Percentiles rank a stretch among this genome's conserved stretches.
phyloP scores from a whole-genome alignment of 2,113 vertebrate genomes.

The Marcusenius ussheri region DNA sequence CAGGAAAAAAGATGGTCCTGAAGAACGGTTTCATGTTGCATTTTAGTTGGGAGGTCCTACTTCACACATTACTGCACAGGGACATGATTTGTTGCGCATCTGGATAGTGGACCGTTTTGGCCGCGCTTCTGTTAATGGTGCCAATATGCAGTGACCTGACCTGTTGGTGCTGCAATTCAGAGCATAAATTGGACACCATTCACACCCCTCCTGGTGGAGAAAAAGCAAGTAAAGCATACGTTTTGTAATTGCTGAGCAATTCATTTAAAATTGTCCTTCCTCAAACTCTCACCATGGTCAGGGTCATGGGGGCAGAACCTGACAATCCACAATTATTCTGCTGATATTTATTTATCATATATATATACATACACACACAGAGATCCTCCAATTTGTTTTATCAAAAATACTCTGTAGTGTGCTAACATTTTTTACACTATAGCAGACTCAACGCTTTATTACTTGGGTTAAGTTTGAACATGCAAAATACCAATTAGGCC shows the following conservation, averaged over 20 bases:
- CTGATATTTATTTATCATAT: not conserved
- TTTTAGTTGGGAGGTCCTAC: not conserved
- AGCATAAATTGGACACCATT: not conserved
- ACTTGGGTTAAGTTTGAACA: not conserved
- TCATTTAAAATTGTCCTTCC: not conserved
- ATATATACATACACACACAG: not conserved
- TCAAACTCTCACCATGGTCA: not conserved
- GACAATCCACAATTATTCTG: not conserved
- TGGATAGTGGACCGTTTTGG: not conserved
- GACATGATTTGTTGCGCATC: not conserved
- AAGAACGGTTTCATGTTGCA: not conserved
- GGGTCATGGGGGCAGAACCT: not conserved
- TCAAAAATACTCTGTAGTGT: not conserved
- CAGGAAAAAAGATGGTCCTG: not conserved
- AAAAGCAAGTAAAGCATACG: not conserved
- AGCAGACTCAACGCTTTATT: not conserved
- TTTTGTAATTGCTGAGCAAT: not conserved
- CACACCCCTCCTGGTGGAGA: not conserved
- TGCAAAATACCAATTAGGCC: not conserved
- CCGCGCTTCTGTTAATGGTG: not conserved
- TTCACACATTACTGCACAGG: not conserved
- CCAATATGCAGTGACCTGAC: not conserved
- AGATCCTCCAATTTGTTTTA: not conserved
- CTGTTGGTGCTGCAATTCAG: not conserved
- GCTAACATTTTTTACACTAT: not conserved